phyloP scores from a whole-genome alignment of 2,888 invertebrate genomes.

The Anaspis maculata region DNA sequence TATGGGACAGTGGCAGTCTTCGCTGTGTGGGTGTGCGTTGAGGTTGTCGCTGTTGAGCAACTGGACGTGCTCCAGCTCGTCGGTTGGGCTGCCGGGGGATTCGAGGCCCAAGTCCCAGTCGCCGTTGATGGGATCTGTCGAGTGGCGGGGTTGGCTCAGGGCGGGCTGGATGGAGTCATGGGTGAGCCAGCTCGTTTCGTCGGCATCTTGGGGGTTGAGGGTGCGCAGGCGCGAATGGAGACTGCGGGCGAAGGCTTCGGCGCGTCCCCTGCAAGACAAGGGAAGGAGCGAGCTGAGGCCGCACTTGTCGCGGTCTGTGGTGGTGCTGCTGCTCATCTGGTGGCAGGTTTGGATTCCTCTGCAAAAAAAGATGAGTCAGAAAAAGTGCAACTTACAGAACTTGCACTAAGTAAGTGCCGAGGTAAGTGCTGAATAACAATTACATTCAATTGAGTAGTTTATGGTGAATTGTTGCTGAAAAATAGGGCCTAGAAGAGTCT shows the following conservation, averaged over 20 bases:
- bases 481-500: no score
- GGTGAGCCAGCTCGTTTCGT: constrained; percentile 30
- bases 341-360: no score
- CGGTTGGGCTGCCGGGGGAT: constrained; percentile 63
- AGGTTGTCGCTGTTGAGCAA: constrained; percentile 37
- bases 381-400: no score
- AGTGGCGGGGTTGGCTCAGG: constrained; percentile 46
- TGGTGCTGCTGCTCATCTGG: no score
- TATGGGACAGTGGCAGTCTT: constrained; percentile 42
- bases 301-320: constrained; percentile 48
- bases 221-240: constrained; percentile 66
- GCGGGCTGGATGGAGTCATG: constrained; percentile 29
- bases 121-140: constrained; percentile 47
- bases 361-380: no score
- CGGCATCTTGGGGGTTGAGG: constrained; percentile 49
- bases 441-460: no score
- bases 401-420: no score
- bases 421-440: no score
- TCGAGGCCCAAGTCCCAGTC: constrained; percentile 60
- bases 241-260: constrained; percentile 72
- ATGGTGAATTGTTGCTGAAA: no score
- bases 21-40: no score
- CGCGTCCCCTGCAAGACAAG: constrained; percentile 71
- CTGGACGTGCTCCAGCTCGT: constrained; percentile 36
- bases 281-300: constrained; percentile 62